Evolutionary conservation across 2,888 invertebrate species (phyloP).

Genomic region (Lasioglossum calceatum): DNA sequence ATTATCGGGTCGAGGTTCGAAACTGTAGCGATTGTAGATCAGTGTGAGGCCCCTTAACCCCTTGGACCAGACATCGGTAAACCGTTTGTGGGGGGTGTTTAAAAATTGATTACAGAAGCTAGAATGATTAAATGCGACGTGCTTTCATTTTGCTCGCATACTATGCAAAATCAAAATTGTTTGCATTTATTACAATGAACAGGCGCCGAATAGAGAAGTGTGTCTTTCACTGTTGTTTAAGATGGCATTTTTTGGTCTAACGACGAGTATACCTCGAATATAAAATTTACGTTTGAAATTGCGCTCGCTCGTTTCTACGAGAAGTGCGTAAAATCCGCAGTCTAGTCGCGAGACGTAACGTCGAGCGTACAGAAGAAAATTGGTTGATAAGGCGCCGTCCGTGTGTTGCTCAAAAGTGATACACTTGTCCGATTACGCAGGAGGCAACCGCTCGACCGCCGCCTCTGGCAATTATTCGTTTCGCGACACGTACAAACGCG

Average conservation of each 20-base stretch:
- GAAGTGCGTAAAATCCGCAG: background rate
- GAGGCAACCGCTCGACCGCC: background rate
- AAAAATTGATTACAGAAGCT: too few species aligned
- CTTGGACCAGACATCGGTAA: background rate
- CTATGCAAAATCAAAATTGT: too few species aligned
- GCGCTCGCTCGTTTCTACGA: too few species aligned
- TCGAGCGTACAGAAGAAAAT: background rate
- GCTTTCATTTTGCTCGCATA: too few species aligned
- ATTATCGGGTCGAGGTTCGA: slow-evolving; percentile 38
- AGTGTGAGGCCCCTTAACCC: background rate
- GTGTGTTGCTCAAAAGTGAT: slow-evolving; percentile 51
- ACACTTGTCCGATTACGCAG: slow-evolving; percentile 56
- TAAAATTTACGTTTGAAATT: too few species aligned
- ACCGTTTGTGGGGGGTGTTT: too few species aligned
- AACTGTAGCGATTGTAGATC: slow-evolving; percentile 32
- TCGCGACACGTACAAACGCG: slow-evolving; percentile 59
- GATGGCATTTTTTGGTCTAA: too few species aligned
- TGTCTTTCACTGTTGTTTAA: too few species aligned
- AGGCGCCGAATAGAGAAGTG: too few species aligned
- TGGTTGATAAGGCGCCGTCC: slow-evolving; percentile 22
- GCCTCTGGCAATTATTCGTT: slow-evolving; percentile 52
- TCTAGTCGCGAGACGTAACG: background rate
- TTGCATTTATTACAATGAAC: too few species aligned
- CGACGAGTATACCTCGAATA: too few species aligned
- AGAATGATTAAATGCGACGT: too few species aligned